A percentile compares a stretch with the other conserved stretches of the same genome.
Evolutionary conservation across 2,888 invertebrate species (phyloP).

Genomic region (Nemotelus pantherinus): DNA sequence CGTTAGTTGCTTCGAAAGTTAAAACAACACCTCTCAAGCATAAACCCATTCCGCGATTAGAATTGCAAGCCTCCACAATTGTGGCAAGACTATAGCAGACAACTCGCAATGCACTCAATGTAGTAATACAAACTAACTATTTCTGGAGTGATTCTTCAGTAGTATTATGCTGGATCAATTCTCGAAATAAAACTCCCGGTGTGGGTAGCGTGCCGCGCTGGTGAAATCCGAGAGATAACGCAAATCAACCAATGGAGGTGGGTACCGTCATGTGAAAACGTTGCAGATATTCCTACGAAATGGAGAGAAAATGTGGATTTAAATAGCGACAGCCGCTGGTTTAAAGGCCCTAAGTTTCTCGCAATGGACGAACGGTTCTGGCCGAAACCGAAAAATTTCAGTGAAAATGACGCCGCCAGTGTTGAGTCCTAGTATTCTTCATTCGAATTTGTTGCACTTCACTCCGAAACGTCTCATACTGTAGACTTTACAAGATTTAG

Average conservation of each 20-base stretch:
- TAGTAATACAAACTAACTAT: background rate
- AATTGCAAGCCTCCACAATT: too few relatives aligned
- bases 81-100: too few relatives aligned
- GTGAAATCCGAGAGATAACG: background rate
- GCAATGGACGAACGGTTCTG: too few relatives aligned
- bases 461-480: background rate
- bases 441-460: background rate
- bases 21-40: background rate
- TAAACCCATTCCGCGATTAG: too few relatives aligned
- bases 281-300: background rate
- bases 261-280: background rate
- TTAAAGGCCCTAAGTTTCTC: background rate
- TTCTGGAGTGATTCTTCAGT: background rate
- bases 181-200: background rate
- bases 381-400: background rate
- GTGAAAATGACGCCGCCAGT: background rate
- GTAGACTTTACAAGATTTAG: background rate
- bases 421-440: too few relatives aligned
- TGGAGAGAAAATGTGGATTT: background rate
- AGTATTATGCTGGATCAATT: background rate
- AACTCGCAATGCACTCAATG: background rate
- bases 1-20: background rate
- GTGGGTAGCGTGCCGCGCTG: background rate
- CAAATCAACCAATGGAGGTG: background rate
- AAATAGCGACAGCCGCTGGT: background rate